A percentile compares a stretch with the other conserved stretches of the same genome.
phyloP scores from a whole-genome alignment of 2,888 invertebrate species.

The Amphimallon solstitiale region DNA sequence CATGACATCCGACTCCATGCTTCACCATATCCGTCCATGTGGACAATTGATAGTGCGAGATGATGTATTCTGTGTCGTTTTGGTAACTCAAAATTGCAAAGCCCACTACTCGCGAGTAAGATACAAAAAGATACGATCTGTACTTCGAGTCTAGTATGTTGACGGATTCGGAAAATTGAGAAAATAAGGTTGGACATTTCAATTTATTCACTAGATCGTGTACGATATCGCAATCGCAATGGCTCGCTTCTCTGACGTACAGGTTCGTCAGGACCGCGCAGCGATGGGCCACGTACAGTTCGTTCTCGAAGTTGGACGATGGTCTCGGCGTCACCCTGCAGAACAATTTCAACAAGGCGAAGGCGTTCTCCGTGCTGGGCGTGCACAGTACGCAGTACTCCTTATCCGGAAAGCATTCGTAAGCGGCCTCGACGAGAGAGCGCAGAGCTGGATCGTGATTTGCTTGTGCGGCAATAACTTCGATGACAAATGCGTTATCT shows the following conservation, averaged over 20 bases:
- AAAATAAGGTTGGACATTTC: background rate
- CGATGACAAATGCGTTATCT: slow-evolving; percentile 71
- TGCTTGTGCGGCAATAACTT: slow-evolving; percentile 68
- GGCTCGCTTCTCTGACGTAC: background rate
- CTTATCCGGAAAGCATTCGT: slow-evolving; percentile 71
- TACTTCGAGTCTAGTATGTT: background rate
- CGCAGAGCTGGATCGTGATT: slow-evolving; percentile 67
- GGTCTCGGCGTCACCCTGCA: slow-evolving; percentile 60
- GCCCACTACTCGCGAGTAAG: slow-evolving; percentile 13
- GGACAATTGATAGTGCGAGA: slow-evolving; percentile 29
- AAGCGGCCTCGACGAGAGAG: slow-evolving; percentile 72
- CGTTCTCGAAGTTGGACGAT: slow-evolving; percentile 59
- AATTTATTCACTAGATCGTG: background rate
- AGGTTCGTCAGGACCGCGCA: background rate
- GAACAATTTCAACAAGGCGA: slow-evolving; percentile 68
- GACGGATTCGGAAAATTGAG: slow-evolving; percentile 9
- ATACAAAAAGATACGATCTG: slow-evolving; percentile 26
- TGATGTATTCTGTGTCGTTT: slow-evolving; percentile 28
- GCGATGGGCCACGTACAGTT: slow-evolving; percentile 62
- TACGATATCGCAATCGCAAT: background rate
- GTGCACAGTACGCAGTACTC: slow-evolving; percentile 72
- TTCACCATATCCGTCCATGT: slow-evolving; percentile 25
- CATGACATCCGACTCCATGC: slow-evolving; percentile 30
- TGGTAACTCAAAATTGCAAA: slow-evolving; percentile 61
- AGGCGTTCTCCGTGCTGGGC: slow-evolving; percentile 65